A percentile compares a stretch with the other conserved stretches of the same genome.
Evolutionary conservation across 2,797 vertebrate species (phyloP).

Genomic region (Phataginus tricuspis): DNA sequence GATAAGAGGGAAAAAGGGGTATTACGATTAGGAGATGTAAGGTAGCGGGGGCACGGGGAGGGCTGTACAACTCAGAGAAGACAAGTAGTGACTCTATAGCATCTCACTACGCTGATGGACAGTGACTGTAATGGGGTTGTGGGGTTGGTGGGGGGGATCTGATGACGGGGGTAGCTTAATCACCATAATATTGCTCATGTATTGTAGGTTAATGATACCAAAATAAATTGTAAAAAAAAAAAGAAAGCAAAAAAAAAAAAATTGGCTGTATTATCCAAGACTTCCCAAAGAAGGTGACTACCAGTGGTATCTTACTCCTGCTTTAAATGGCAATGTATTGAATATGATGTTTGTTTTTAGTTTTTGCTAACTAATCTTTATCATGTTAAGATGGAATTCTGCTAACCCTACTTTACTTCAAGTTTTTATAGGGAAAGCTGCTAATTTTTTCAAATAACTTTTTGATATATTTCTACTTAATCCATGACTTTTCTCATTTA

Average conservation of each 20-base stretch:
- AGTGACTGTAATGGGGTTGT: too few relatives aligned
- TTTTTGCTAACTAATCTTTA: conserved; percentile 1
- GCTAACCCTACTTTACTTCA: neutral
- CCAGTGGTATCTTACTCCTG: neutral
- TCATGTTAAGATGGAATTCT: neutral
- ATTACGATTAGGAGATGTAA: too few relatives aligned
- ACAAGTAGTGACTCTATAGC: too few relatives aligned
- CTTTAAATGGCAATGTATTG: neutral
- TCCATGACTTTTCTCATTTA: neutral
- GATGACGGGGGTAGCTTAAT: too few relatives aligned
- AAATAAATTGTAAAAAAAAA: too few relatives aligned
- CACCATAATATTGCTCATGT: too few relatives aligned
- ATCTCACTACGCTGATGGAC: too few relatives aligned
- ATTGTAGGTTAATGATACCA: too few relatives aligned
- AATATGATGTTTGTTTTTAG: neutral
- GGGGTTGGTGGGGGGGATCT: too few relatives aligned
- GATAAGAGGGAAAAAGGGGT: too few relatives aligned
- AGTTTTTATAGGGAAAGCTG: conserved; percentile 17
- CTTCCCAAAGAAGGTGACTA: neutral
- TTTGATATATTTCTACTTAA: conserved; percentile 13
- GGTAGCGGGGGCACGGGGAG: too few relatives aligned
- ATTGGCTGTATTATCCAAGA: neutral
- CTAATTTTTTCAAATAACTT: neutral
- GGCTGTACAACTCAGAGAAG: too few relatives aligned
- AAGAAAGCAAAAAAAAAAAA: neutral